Base-by-base conservation (phyloP, 2,797 vertebrate species). In the Myioborus miniatus region DNA sequence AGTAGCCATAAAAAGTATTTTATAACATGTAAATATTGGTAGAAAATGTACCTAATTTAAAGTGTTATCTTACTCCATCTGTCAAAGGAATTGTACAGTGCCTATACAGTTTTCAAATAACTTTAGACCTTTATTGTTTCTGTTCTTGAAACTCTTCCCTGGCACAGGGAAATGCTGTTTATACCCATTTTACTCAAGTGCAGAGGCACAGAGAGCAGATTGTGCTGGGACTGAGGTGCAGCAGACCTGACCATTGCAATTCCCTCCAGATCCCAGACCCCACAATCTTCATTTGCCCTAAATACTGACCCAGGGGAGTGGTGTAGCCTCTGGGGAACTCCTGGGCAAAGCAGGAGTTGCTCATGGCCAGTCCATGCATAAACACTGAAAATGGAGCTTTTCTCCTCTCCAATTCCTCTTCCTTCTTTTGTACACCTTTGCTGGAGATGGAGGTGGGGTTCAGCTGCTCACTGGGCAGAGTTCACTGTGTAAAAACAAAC, bases 1-100 rank as follows among this genome's bases (percentile, higher is more conserved):
- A 84, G 86, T 90, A 91, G 87, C 89, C 2, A 5, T 97, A 96
- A 97, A 94, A 95, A 96, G 59, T 74, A 75, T 93, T 96, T 97
- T 97, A 71, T 89, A 92, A 84, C 83, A 65, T 94, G 91, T 93
- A 71, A 93, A 89, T 93, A 96, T 70, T 86, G 94, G 88, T 72
- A 87, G 82, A 76, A 91, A 90, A 87, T 92, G 32, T 30, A 84
- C 29, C 71, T 82, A 29, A 77, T 96, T 94, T 94, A 86, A 94
- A 92, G 67, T 75, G 70, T 84, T 74, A 11, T 44, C 47, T 75
- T 86, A 46, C 24, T 83, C 69, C 50, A 37, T 56, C 91, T 94
- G 47, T 93, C 65, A 94, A 55, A 91, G 53, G 77, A 93, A 91
- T 96, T 77, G 78, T 46, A 60, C 47, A 30, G 27, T 24, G 8